A percentile compares a stretch with the other conserved stretches of the same genome.
These are phyloP conservation scores for Graphium colonna DNA, from an alignment of 2,888 invertebrate genomes.

Conservation along the genomic window DNA sequence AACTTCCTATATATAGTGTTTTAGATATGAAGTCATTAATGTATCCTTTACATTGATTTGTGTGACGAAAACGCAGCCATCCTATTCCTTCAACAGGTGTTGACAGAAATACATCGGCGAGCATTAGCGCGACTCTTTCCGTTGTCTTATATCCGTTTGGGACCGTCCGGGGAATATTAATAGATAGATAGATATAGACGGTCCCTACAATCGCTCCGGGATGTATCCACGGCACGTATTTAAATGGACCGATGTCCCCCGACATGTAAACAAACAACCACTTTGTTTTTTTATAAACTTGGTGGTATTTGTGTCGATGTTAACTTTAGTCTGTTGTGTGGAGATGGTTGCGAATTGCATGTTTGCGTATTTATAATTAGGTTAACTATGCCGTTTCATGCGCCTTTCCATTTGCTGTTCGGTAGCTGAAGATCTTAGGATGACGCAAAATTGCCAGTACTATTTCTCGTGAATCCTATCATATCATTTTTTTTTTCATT, in stretches of 20 bases:
- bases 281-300: too few relatives aligned
- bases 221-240: slow-evolving; percentile 8
- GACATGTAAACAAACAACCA: slow-evolving; percentile 12
- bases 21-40: background rate
- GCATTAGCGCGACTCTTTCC: slow-evolving; percentile 39
- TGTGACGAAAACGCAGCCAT: slow-evolving; percentile 4
- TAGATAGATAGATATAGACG: too few relatives aligned
- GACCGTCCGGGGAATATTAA: slow-evolving; percentile 50
- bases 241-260: slow-evolving; percentile 6
- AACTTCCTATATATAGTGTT: background rate
- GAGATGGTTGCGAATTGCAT: too few relatives aligned
- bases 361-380: too few relatives aligned
- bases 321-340: too few relatives aligned
- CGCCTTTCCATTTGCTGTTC: too few relatives aligned
- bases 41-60: slow-evolving; percentile 3
- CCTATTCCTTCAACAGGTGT: slow-evolving; percentile 31
- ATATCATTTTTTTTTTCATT: too few relatives aligned
- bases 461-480: too few relatives aligned
- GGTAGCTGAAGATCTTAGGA: too few relatives aligned
- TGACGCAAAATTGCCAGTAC: too few relatives aligned
- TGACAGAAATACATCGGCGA: slow-evolving; percentile 37
- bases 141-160: slow-evolving; percentile 51
- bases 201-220: slow-evolving; percentile 1
- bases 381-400: too few relatives aligned
- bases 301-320: too few relatives aligned